These are phyloP conservation scores for Holothuria scabra DNA, from an alignment of 53 echinoderm and acorn worm genomes.

Conservation along the genomic window DNA sequence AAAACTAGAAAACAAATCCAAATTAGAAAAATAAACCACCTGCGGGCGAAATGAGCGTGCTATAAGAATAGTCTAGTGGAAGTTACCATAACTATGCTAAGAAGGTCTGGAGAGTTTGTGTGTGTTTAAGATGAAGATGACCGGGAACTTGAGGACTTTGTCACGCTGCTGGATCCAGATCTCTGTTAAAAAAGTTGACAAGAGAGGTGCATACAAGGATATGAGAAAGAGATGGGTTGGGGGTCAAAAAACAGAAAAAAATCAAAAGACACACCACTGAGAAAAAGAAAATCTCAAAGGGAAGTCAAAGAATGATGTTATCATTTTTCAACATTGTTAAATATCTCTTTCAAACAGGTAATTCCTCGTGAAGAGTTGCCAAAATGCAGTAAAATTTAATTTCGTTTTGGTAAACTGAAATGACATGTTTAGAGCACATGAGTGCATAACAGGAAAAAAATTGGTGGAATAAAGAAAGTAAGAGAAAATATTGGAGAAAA, in stretches of 20 bases:
- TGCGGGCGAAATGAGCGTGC: slow-evolving; percentile 2
- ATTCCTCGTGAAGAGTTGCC: too few relatives aligned
- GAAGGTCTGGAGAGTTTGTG: slow-evolving; percentile 48
- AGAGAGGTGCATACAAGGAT: slow-evolving; percentile 39
- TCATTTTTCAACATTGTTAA: too few relatives aligned
- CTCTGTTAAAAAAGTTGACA: slow-evolving; percentile 47
- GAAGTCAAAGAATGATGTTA: too few relatives aligned
- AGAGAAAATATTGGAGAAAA: not conserved
- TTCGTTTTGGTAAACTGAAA: too few relatives aligned
- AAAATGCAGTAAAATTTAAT: too few relatives aligned
- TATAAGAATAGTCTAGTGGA: slow-evolving; percentile 17
- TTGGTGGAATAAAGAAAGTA: not conserved
- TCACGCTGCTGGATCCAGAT: slow-evolving; percentile 30
- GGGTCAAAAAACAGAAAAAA: not conserved
- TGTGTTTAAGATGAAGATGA: slow-evolving; percentile 38
- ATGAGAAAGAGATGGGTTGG: slow-evolving; percentile 18
- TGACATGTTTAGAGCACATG: too few relatives aligned
- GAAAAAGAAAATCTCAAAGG: not conserved
- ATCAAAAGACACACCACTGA: not conserved
- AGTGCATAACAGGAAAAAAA: slow-evolving; percentile 7
- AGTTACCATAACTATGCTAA: slow-evolving; percentile 50
- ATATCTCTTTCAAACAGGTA: too few relatives aligned
- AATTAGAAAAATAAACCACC: slow-evolving; percentile 2
- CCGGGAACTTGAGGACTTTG: slow-evolving; percentile 35
- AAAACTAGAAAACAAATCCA: too few relatives aligned